Conservation (phyloP, 1,140 invertebrate genomes). For the Drosophila trapezifrons region DNA sequence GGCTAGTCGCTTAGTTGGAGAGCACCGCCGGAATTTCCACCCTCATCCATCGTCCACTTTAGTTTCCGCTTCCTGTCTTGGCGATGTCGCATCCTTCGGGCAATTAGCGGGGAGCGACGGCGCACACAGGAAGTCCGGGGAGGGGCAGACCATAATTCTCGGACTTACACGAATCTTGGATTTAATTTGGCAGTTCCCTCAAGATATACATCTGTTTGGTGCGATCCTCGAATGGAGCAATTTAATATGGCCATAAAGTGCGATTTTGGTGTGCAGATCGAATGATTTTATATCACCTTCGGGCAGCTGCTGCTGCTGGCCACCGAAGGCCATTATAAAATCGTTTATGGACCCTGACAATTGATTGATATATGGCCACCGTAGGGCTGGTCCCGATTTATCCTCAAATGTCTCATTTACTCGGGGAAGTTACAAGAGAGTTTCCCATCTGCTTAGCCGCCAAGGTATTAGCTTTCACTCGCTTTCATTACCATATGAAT, state of each 20-base stretch:
- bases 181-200: slow-evolving; percentile 44
- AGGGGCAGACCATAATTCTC: slow-evolving; percentile 39
- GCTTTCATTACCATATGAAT: slow-evolving; percentile 44
- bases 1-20: slow-evolving; percentile 60
- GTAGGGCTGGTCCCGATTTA: slow-evolving; percentile 12
- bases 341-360: slow-evolving; percentile 63
- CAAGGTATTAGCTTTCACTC: slow-evolving; percentile 34
- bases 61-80: slow-evolving; percentile 75
- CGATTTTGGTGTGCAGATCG: slow-evolving; percentile 48
- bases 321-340: slow-evolving; percentile 64
- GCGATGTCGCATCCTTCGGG: slow-evolving; percentile 63
- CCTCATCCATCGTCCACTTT: slow-evolving; percentile 58
- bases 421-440: not conserved
- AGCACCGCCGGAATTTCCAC: slow-evolving; percentile 2
- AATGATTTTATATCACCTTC: slow-evolving; percentile 39
- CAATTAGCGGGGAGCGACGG: slow-evolving; percentile 64
- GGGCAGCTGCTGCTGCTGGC: slow-evolving; percentile 28
- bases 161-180: slow-evolving; percentile 52
- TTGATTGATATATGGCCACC: slow-evolving; percentile 66
- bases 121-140: slow-evolving; percentile 54
- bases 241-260: slow-evolving; percentile 73
- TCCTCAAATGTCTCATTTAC: slow-evolving; percentile 53
- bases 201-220: slow-evolving; percentile 48
- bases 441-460: slow-evolving; percentile 19
- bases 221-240: slow-evolving; percentile 32